Percentiles rank a stretch among this genome's conserved stretches.
These are phyloP conservation scores for Brachyrhaphis roseni DNA, from an alignment of 2,797 vertebrate species.

Conservation along the genomic window DNA sequence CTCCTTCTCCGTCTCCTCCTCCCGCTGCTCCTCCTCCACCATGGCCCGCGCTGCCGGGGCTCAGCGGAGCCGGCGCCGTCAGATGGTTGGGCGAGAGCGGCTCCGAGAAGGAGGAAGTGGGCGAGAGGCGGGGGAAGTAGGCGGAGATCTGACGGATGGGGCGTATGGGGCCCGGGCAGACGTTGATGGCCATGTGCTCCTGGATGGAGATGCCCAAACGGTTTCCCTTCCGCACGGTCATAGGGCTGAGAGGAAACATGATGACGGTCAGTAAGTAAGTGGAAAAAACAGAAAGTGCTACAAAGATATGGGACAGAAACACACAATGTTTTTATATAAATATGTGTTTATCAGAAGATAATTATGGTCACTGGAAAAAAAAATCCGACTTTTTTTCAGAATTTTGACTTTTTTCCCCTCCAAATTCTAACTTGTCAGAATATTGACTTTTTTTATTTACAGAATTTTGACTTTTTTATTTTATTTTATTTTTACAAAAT, in stretches of 20 bases:
- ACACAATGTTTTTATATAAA: no score
- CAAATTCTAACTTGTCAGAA: no score
- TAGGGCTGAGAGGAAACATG: conserved; percentile 60
- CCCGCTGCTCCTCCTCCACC: conserved; percentile 44
- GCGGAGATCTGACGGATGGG: conserved; percentile 87
- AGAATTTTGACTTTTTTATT: no score
- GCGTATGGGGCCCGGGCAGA: conserved; percentile 85
- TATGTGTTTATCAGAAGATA: no score
- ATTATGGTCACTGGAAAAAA: no score
- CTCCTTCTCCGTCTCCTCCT: conserved; percentile 45
- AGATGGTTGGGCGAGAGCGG: conserved; percentile 65
- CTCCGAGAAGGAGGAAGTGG: conserved; percentile 76
- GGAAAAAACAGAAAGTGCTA: no score
- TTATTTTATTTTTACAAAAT: no score
- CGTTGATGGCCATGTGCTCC: conserved; percentile 90
- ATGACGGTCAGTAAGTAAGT: no score
- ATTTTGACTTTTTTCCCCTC: no score
- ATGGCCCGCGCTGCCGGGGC: conserved; percentile 47
- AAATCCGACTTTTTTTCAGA: no score
- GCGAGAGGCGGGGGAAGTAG: conserved; percentile 86
- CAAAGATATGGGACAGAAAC: no score
- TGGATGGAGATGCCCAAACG: conserved; percentile 84
- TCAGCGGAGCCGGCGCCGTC: conserved; percentile 54
- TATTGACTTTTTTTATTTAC: no score
- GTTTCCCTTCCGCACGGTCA: conserved; percentile 79